These are phyloP conservation scores for Drosophila lacicola DNA, from an alignment of 2,888 invertebrate species.

Conservation along the genomic window DNA sequence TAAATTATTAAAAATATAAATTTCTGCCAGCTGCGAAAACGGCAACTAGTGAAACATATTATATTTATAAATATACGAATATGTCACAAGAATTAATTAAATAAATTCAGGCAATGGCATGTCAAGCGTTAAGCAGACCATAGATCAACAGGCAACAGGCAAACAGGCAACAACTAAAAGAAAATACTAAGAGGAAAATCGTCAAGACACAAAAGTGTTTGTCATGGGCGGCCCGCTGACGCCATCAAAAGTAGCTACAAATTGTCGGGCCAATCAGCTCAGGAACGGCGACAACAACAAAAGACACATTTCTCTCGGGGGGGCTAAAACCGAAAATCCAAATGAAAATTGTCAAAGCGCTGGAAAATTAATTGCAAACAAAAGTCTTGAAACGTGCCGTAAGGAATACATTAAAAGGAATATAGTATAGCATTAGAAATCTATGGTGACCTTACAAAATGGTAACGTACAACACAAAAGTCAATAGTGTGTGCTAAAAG, in stretches of 20 bases:
- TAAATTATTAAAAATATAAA: constrained; percentile 12
- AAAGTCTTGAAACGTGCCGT: constrained; percentile 39
- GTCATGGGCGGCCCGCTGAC: constrained; percentile 66
- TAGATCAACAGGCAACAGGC: constrained; percentile 50
- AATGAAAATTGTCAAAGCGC: constrained; percentile 44
- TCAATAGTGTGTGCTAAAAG: constrained; percentile 10
- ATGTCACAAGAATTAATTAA: constrained; percentile 50
- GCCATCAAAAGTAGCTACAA: constrained; percentile 50
- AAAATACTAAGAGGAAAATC: constrained; percentile 27
- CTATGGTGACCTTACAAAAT: background rate
- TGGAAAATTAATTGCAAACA: constrained; percentile 60
- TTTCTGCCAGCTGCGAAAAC: constrained; percentile 45
- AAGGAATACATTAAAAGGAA: background rate
- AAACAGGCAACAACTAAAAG: constrained; percentile 15
- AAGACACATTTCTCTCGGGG: background rate
- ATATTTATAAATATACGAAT: constrained; percentile 34
- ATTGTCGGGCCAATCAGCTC: constrained; percentile 39
- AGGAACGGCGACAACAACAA: constrained; percentile 12
- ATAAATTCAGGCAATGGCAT: constrained; percentile 62
- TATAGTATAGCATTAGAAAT: background rate
- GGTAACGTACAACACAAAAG: background rate
- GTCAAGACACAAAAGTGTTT: constrained; percentile 60
- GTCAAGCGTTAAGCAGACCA: constrained; percentile 52
- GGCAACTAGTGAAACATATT: constrained; percentile 8
- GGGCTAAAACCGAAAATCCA: constrained; percentile 19